Percentiles rank a stretch among this genome's conserved stretches.
Conservation (phyloP, 1,140 invertebrate species). For the Drosophila repletoides region DNA sequence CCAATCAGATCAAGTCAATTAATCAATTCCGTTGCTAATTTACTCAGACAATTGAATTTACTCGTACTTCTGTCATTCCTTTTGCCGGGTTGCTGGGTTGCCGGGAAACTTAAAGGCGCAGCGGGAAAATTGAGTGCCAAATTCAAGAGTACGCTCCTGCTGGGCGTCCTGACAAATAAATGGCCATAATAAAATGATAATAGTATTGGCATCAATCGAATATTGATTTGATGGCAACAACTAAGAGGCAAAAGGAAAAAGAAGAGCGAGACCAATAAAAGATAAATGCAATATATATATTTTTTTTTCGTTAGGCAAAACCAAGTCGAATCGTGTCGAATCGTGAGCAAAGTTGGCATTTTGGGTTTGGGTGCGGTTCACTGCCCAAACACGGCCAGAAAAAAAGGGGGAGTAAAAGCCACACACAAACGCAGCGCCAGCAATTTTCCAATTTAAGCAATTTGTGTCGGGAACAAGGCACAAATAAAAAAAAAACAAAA, state of each 20-base stretch:
- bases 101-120: conserved; percentile 11
- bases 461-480: conserved; percentile 57
- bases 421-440: conserved; percentile 66
- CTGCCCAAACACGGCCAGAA: background rate
- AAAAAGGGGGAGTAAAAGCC: background rate
- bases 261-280: conserved; percentile 62
- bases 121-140: conserved; percentile 25
- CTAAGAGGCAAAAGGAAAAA: conserved; percentile 12
- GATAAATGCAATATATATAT: conserved; percentile 70
- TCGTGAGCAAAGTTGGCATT: conserved; percentile 22
- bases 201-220: conserved; percentile 78
- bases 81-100: background rate
- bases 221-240: conserved; percentile 75
- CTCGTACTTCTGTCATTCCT: background rate
- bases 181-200: conserved; percentile 80
- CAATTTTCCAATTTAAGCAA: conserved; percentile 80
- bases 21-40: conserved; percentile 64
- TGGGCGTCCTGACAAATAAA: conserved; percentile 59
- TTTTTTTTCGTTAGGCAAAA: conserved; percentile 38
- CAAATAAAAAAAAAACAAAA: conserved; percentile 15
- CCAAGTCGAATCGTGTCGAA: conserved; percentile 27
- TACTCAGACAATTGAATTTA: conserved; percentile 34
- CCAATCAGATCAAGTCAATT: conserved; percentile 58
- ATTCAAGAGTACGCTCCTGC: conserved; percentile 29
- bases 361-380: background rate